phyloP scores from a whole-genome alignment of 2,113 vertebrate species.

The Isichthys henryi region DNA sequence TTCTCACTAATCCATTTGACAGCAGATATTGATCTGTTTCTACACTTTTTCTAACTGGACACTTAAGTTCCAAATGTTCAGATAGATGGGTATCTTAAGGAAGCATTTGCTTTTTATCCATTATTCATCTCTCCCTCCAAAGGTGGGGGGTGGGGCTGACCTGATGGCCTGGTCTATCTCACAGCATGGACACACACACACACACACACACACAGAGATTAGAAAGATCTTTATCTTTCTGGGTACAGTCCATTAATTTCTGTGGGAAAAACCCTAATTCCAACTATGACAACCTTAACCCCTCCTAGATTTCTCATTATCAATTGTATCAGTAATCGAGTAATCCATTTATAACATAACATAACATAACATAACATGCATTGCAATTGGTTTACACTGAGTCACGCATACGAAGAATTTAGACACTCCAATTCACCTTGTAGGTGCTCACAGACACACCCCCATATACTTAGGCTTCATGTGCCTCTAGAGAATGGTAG shows the following conservation, averaged over 20 bases:
- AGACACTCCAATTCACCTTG: neutral
- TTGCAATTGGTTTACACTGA: neutral
- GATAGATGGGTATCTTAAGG: slow-evolving; percentile 49
- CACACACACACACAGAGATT: neutral
- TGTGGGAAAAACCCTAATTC: neutral
- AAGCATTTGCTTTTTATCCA: slow-evolving; percentile 55
- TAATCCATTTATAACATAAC: neutral
- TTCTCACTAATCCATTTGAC: slow-evolving; percentile 49
- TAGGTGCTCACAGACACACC: neutral
- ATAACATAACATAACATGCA: neutral
- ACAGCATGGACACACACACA: neutral
- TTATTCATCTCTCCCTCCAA: slow-evolving; percentile 53
- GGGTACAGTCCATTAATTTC: neutral
- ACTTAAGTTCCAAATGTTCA: slow-evolving; percentile 38
- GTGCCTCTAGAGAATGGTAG: neutral
- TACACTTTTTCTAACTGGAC: slow-evolving; percentile 42
- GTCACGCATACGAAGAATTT: neutral
- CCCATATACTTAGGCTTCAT: neutral
- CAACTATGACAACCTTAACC: neutral
- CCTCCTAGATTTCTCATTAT: neutral
- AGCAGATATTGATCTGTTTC: slow-evolving; percentile 45
- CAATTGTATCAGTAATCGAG: neutral
- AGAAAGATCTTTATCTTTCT: neutral
- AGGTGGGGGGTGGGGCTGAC: neutral
- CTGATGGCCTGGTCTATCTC: neutral